Conservation (phyloP, 1,140 invertebrate species). For the Drosophila paulistorum region DNA sequence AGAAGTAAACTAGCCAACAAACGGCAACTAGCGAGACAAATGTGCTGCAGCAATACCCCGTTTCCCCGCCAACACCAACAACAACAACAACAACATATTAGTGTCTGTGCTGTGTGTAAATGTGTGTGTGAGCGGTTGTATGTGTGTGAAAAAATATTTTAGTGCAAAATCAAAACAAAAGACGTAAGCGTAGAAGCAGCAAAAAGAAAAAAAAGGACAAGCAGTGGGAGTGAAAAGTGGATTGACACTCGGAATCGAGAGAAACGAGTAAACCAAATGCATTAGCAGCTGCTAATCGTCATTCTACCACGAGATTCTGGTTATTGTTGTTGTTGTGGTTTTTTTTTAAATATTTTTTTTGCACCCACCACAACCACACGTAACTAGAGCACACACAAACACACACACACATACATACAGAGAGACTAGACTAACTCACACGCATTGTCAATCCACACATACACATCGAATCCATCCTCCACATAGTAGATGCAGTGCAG, state of each 20-base stretch:
- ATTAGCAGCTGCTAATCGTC: slow-evolving; percentile 53
- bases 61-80: slow-evolving; percentile 21
- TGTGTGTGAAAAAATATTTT: slow-evolving; percentile 14
- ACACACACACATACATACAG: slow-evolving; percentile 16
- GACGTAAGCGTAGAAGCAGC: neutral
- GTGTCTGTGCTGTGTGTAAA: slow-evolving; percentile 5
- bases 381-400: slow-evolving; percentile 57
- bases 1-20: slow-evolving; percentile 23
- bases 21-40: slow-evolving; percentile 10
- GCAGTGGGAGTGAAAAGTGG: neutral
- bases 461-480: slow-evolving; percentile 23
- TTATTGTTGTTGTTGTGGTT: slow-evolving; percentile 61
- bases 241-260: neutral
- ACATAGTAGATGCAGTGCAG: slow-evolving; percentile 67
- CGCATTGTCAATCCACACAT: slow-evolving; percentile 16
- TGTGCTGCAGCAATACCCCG: slow-evolving; percentile 15
- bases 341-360: slow-evolving; percentile 34
- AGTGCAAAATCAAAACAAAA: slow-evolving; percentile 18
- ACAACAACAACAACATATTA: slow-evolving; percentile 21
- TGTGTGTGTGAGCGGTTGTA: slow-evolving; percentile 10
- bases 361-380: slow-evolving; percentile 77
- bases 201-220: neutral
- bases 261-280: slow-evolving; percentile 27
- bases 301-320: slow-evolving; percentile 42
- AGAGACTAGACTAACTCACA: slow-evolving; percentile 19